phyloP scores from a whole-genome alignment of 2,797 vertebrate genomes.

The Spinus olivaceus region DNA sequence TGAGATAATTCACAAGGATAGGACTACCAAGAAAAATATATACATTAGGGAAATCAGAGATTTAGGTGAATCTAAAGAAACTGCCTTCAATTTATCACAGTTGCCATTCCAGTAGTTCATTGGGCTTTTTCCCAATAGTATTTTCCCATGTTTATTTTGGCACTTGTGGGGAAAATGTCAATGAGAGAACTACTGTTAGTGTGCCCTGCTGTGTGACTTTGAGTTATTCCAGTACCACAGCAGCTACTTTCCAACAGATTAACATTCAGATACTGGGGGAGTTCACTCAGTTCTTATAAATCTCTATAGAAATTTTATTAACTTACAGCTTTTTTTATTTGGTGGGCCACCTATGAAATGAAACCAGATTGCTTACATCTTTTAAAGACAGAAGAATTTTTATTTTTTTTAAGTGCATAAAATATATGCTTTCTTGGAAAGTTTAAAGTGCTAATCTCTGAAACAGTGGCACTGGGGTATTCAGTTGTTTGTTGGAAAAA shows the following conservation, averaged over 20 bases:
- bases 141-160: conserved; percentile 72
- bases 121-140: conserved; percentile 48
- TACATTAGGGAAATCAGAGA: not conserved
- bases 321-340: conserved; percentile 33
- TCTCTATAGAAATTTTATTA: conserved; percentile 44
- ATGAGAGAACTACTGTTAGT: conserved; percentile 60
- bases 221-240: conserved; percentile 70
- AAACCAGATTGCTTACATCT: not conserved
- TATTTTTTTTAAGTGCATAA: not conserved
- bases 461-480: not conserved
- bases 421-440: not conserved
- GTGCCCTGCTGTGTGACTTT: conserved; percentile 65
- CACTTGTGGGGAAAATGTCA: conserved; percentile 69
- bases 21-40: conserved; percentile 10
- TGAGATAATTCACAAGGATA: not conserved
- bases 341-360: conserved; percentile 43
- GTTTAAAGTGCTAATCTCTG: not conserved
- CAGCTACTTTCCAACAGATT: conserved; percentile 77
- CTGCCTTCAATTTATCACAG: not conserved
- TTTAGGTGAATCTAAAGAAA: conserved; percentile 14
- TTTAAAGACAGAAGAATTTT: not conserved
- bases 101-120: conserved; percentile 56
- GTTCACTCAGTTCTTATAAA: conserved; percentile 51
- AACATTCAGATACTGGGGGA: conserved; percentile 60
- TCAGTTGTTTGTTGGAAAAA: not conserved